phyloP scores from a whole-genome alignment of 2,113 vertebrate genomes.

The Thunnus maccoyii region DNA sequence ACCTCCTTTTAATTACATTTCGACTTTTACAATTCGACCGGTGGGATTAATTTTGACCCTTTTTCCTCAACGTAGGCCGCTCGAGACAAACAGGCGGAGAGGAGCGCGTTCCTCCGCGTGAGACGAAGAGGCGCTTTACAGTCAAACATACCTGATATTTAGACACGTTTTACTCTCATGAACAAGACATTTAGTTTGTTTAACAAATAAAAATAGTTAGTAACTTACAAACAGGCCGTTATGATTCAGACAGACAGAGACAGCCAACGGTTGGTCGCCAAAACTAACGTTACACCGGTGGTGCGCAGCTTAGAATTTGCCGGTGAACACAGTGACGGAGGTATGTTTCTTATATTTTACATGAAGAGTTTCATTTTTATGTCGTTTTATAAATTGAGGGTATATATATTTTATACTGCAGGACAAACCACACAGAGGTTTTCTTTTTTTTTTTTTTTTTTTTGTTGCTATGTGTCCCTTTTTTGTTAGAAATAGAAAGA shows the following conservation, averaged over 20 bases:
- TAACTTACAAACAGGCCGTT: background rate
- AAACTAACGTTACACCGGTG: background rate
- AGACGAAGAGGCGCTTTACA: background rate
- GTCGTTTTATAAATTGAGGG: background rate
- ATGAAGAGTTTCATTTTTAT: background rate
- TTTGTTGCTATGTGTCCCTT: too few relatives aligned
- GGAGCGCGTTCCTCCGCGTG: background rate
- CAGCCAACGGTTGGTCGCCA: background rate
- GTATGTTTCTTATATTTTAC: background rate
- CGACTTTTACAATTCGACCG: background rate
- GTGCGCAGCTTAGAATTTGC: background rate
- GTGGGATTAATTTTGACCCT: conserved; percentile 28
- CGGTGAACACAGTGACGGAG: conserved; percentile 7
- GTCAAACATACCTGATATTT: background rate
- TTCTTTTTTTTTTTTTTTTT: too few relatives aligned
- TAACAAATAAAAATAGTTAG: background rate
- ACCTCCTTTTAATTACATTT: background rate
- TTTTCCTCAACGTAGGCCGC: conserved; percentile 35
- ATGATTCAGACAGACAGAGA: background rate
- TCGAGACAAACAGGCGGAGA: background rate
- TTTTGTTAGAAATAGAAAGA: too few relatives aligned
- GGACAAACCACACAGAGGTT: background rate
- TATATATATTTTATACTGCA: background rate
- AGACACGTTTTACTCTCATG: background rate
- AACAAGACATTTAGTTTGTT: background rate